phyloP scores from a whole-genome alignment of 2,888 invertebrate species.

The Volucella inflata region DNA sequence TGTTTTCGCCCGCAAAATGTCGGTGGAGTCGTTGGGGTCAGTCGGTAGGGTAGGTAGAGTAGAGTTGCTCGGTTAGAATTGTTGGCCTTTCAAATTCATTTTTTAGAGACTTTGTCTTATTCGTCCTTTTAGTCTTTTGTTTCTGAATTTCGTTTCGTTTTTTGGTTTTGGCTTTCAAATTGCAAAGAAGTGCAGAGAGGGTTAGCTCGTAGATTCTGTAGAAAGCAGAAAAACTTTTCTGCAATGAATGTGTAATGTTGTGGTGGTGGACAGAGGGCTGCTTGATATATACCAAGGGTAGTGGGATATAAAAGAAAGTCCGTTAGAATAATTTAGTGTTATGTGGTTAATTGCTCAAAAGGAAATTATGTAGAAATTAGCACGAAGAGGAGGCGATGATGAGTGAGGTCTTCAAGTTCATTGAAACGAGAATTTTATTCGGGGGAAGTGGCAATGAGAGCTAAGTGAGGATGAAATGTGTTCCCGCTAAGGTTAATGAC shows the following conservation, averaged over 20 bases:
- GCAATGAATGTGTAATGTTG: constrained; percentile 64
- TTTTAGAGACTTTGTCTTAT: neutral
- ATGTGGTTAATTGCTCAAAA: constrained; percentile 67
- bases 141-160: neutral
- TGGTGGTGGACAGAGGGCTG: constrained; percentile 22
- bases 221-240: constrained; percentile 50
- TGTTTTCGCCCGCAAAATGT: constrained; percentile 52
- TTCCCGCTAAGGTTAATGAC: constrained; percentile 56
- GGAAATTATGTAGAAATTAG: constrained; percentile 66
- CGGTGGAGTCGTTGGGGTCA: neutral
- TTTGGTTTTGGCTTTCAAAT: constrained; percentile 27
- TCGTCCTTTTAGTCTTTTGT: too few relatives aligned
- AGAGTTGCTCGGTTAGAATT: neutral
- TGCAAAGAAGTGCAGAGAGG: neutral
- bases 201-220: too few relatives aligned
- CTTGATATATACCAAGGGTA: neutral
- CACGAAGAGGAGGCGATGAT: constrained; percentile 45
- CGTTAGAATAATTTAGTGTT: constrained; percentile 67
- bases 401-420: constrained; percentile 41
- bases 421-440: constrained; percentile 40
- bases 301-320: neutral
- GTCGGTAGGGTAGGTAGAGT: too few relatives aligned
- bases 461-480: constrained; percentile 50
- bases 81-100: constrained; percentile 32
- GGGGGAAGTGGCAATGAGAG: neutral